Percentiles rank a stretch among this genome's conserved stretches.
These are phyloP conservation scores for Aptenodytes forsteri DNA, from an alignment of 2,113 vertebrate species.

Conservation along the genomic window DNA sequence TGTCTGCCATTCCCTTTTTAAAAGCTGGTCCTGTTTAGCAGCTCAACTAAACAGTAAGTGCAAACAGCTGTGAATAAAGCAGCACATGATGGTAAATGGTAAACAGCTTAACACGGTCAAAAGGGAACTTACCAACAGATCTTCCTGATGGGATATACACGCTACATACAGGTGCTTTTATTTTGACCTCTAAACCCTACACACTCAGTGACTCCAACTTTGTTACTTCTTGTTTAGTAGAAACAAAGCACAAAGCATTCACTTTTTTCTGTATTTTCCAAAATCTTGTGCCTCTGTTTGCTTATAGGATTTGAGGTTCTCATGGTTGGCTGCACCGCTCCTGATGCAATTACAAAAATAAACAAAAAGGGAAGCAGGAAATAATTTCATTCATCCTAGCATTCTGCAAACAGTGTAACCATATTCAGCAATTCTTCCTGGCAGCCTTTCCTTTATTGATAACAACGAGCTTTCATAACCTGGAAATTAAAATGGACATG, in stretches of 20 bases:
- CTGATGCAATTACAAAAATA: slow-evolving; percentile 3
- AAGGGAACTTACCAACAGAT: not conserved
- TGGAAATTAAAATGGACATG: not conserved
- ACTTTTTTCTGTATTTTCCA: not conserved
- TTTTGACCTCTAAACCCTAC: not conserved
- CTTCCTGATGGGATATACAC: not conserved
- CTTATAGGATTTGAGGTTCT: not conserved
- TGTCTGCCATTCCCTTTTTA: not conserved
- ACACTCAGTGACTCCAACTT: not conserved
- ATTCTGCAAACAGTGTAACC: not conserved
- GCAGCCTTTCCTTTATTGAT: not conserved
- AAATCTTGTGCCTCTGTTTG: not conserved
- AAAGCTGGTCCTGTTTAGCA: not conserved
- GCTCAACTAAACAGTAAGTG: not conserved
- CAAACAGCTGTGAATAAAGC: not conserved
- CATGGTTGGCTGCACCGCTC: not conserved
- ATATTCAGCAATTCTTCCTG: not conserved
- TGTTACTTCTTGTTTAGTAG: not conserved
- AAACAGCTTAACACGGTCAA: not conserved
- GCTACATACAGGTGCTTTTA: not conserved
- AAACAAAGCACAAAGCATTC: not conserved
- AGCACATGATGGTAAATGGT: not conserved
- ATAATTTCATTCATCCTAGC: not conserved
- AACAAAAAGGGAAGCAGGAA: slow-evolving; percentile 12
- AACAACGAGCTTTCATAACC: not conserved